Base-by-base conservation (phyloP, 2,113 vertebrate genomes). In the Cyprinodon tularosa region DNA sequence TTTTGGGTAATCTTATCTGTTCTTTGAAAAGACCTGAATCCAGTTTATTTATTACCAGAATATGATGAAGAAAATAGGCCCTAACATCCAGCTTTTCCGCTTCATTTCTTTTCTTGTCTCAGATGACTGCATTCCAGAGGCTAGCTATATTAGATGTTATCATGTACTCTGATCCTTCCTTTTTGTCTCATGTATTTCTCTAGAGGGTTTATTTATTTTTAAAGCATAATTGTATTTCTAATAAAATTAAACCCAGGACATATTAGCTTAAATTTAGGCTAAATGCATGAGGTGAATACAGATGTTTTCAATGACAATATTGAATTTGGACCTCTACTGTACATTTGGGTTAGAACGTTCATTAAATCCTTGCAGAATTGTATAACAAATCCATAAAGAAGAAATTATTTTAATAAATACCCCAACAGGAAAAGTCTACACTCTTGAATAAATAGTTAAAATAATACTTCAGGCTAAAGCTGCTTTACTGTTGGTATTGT, bases 11-110 rank as follows among this genome's bases (percentile, higher is more conserved):
- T 29, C 29, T 29, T 29, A 29, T 29, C 29, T 29, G 50, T 83
- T 62, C 65, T 53, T 2, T 63, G 73, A 45, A 29, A 29, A 40
- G 1, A 78, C 66, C 48, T 68, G 53, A 82, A 72, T 61, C 37
- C 3, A 53, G 40, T 71, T 70, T 80, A 57, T 74, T 81, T 60
- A 76, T 69, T 81, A 75, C 68, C 61, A 74, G 67, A 81, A 37
- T 45, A 22, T 68, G 11, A 48, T 38, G 66, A 71, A 53, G 59
- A 47, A 72, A 76, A 80, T 48, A 68, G 3, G 63, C 68, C 44
- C 36, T 61, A 71, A 74, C 0, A 1, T 39, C 38, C 72, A 40
- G 17, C 12, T 57, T 45, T 76, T 59, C 60, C 40, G 4, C 22
- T 62, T 50, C 17, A 3, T 12, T 50, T 60, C 10, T 68, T 74